Evolutionary conservation across 2,113 vertebrate genomes (phyloP).

Genomic region (Opisthocomus hoazin): DNA sequence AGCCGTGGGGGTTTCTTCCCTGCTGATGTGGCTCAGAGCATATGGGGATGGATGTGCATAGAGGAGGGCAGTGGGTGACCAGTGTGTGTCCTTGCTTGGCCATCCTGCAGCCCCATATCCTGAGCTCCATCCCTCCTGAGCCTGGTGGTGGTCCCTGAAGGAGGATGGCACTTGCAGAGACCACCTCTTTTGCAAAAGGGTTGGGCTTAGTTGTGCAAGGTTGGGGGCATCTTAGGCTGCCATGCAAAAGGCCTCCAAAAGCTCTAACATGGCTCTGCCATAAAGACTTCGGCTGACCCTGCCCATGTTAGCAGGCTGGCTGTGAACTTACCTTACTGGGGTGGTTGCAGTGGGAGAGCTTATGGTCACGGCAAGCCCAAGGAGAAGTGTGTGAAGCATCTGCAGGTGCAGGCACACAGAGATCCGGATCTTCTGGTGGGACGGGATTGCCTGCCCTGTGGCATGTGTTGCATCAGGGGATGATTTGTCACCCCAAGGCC

Average conservation of each 20-base stretch:
- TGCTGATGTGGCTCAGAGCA: not conserved
- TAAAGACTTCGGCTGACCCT: not conserved
- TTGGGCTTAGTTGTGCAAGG: not conserved
- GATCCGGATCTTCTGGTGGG: not conserved
- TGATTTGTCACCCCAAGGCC: not conserved
- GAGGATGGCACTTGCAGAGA: not conserved
- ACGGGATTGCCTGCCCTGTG: not conserved
- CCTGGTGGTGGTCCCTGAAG: not conserved
- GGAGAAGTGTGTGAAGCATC: not conserved
- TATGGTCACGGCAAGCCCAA: not conserved
- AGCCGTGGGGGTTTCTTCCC: not conserved
- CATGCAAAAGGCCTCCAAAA: not conserved
- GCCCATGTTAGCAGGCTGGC: not conserved
- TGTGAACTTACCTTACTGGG: not conserved
- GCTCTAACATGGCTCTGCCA: not conserved
- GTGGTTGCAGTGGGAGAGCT: not conserved
- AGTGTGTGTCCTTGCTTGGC: accelerated
- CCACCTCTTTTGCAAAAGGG: not conserved
- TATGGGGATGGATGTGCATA: accelerated
- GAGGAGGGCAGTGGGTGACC: not conserved
- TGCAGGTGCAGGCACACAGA: not conserved
- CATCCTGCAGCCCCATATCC: not conserved
- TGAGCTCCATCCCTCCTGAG: not conserved
- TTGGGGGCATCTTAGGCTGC: not conserved
- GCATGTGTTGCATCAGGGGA: not conserved